These are phyloP conservation scores for Periophthalmus modestus DNA, from an alignment of 2,113 vertebrate genomes.

Conservation along the genomic window DNA sequence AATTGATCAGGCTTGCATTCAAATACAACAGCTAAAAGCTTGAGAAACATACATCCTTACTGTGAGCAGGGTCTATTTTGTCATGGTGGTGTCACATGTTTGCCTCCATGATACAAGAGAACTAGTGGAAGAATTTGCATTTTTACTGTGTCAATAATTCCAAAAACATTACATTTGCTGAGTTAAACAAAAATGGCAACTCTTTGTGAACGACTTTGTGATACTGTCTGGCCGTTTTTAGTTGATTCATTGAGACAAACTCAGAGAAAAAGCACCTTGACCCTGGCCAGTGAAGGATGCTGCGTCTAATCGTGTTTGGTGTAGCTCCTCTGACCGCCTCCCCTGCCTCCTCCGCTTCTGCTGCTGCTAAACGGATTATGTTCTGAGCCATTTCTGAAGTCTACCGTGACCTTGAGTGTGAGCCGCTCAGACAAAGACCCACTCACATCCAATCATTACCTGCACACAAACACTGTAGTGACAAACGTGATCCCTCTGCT, in stretches of 20 bases:
- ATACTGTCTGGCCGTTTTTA: background rate
- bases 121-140: too few species aligned
- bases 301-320: conserved; percentile 1
- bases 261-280: background rate
- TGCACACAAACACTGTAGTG: background rate
- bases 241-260: background rate
- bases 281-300: background rate
- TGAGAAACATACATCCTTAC: too few species aligned
- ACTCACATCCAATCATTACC: background rate
- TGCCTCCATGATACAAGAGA: too few species aligned
- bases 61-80: too few species aligned
- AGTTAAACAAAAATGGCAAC: too few species aligned
- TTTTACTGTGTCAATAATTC: too few species aligned
- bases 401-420: conserved; percentile 5
- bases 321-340: background rate
- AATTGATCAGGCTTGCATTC: too few species aligned
- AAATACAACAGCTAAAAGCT: too few species aligned
- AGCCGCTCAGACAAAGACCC: background rate
- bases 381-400: conserved; percentile 5
- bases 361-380: conserved; percentile 5
- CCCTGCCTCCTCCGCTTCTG: background rate
- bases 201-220: too few species aligned
- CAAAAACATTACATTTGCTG: too few species aligned
- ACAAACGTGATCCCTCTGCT: background rate
- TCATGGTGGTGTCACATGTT: too few species aligned